Percentiles rank a stretch among this genome's conserved stretches.
Evolutionary conservation across 2,113 vertebrate species (phyloP).

Genomic region (Erythrocercus mccallii): DNA sequence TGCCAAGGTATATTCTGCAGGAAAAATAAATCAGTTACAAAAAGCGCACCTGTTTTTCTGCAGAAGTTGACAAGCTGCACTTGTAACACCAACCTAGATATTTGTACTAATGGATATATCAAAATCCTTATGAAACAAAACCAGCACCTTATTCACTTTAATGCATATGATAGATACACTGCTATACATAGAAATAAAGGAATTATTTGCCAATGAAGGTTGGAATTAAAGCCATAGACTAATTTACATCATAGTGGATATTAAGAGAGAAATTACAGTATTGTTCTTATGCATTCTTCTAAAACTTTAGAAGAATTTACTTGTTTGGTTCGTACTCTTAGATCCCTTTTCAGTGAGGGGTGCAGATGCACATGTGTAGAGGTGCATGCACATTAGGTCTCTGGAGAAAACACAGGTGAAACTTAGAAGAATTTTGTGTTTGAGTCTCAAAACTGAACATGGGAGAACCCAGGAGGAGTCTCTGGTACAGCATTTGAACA

Average conservation of each 20-base stretch:
- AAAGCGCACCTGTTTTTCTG: not conserved
- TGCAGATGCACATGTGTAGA: rapidly evolving
- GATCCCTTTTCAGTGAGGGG: not conserved
- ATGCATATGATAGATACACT: not conserved
- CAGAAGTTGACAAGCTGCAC: not conserved
- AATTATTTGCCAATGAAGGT: not conserved
- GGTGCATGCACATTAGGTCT: not conserved
- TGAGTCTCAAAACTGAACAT: not conserved
- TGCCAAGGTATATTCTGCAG: not conserved
- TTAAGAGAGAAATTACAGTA: not conserved
- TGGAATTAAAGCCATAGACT: not conserved
- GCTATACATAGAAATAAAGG: not conserved
- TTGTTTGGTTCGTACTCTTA: not conserved
- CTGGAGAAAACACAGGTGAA: not conserved
- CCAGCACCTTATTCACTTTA: not conserved
- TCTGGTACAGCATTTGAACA: not conserved
- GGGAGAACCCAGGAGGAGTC: not conserved
- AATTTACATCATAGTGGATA: not conserved
- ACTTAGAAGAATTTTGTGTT: not conserved
- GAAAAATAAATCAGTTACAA: not conserved
- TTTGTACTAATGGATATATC: not conserved
- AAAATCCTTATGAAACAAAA: not conserved
- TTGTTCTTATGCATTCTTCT: not conserved
- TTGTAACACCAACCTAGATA: not conserved
- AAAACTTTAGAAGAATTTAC: not conserved